Percentiles rank a stretch among this genome's conserved stretches.
Evolutionary conservation across 2,888 invertebrate genomes (phyloP).

Genomic region (Diarsia mendica): DNA sequence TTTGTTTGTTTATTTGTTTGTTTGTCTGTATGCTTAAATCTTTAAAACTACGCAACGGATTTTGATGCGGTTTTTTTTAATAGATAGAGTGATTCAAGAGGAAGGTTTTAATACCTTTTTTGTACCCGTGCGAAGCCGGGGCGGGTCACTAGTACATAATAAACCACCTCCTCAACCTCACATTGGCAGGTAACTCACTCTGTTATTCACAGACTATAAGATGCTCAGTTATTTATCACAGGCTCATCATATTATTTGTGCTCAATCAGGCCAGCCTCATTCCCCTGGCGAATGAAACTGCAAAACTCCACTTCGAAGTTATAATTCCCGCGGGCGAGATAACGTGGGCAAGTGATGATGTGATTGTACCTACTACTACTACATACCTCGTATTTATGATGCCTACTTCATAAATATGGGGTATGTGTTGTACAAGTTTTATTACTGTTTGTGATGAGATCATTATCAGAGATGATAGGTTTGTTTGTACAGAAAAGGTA

Average conservation of each 20-base stretch:
- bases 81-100: too few relatives aligned
- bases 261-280: slow-evolving; percentile 35
- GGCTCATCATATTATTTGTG: slow-evolving; percentile 41
- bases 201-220: slow-evolving; percentile 37
- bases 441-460: slow-evolving; percentile 40
- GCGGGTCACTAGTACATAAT: too few relatives aligned
- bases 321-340: slow-evolving; percentile 54
- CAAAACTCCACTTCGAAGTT: slow-evolving; percentile 48
- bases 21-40: too few relatives aligned
- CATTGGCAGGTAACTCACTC: slow-evolving; percentile 24
- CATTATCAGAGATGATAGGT: slow-evolving; percentile 13
- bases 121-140: too few relatives aligned
- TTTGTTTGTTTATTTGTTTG: too few relatives aligned
- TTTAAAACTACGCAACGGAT: too few relatives aligned
- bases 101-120: too few relatives aligned
- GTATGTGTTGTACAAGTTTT: slow-evolving; percentile 27
- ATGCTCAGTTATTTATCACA: slow-evolving; percentile 50
- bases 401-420: not conserved
- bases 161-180: slow-evolving; percentile 11
- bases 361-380: slow-evolving; percentile 32
- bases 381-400: slow-evolving; percentile 24
- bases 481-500: slow-evolving; percentile 9
- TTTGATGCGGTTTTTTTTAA: too few relatives aligned
- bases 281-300: slow-evolving; percentile 32
- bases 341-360: slow-evolving; percentile 49